These are phyloP conservation scores for Progne subis DNA, from an alignment of 2,113 vertebrate species.

Conservation along the genomic window DNA sequence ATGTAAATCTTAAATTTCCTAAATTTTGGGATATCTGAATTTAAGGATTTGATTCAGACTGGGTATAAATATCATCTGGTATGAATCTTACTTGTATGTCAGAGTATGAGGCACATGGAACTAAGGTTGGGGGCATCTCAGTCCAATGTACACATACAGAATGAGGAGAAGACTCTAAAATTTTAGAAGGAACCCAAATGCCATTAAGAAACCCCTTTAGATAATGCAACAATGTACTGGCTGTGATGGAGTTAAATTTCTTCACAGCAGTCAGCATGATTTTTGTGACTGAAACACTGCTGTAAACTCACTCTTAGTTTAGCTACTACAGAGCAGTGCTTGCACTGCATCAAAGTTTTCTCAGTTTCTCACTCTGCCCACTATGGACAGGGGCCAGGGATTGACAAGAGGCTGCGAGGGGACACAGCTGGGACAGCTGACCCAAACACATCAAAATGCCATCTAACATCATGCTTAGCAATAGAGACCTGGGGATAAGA, in stretches of 20 bases:
- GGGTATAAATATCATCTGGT: not conserved
- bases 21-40: not conserved
- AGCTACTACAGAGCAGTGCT: not conserved
- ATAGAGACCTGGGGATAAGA: not conserved
- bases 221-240: not conserved
- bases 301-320: not conserved
- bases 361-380: not conserved
- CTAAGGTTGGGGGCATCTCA: not conserved
- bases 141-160: not conserved
- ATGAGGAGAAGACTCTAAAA: not conserved
- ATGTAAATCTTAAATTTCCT: not conserved
- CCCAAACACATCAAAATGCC: not conserved
- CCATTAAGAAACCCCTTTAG: not conserved
- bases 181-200: not conserved
- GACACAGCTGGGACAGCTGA: not conserved
- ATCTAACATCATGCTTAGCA: not conserved
- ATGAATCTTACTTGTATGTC: not conserved
- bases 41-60: not conserved
- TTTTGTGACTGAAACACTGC: not conserved
- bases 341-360: not conserved
- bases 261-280: not conserved
- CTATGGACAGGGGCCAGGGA: accelerated
- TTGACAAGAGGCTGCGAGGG: not conserved
- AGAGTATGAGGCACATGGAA: not conserved
- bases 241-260: not conserved